Evolutionary conservation across 2,888 invertebrate genomes (phyloP).

Genomic region (Tholera decimalis): DNA sequence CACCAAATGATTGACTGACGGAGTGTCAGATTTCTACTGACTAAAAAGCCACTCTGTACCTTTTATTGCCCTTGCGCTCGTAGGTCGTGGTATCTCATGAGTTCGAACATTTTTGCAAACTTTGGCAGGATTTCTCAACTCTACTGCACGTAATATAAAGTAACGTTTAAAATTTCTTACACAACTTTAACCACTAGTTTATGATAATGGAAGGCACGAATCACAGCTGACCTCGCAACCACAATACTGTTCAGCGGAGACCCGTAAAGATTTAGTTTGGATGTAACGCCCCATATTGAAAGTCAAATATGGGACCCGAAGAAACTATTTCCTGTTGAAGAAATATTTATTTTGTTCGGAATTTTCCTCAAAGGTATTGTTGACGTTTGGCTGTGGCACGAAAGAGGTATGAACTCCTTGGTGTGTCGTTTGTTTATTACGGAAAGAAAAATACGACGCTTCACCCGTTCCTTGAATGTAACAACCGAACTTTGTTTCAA

Average conservation of each 20-base stretch:
- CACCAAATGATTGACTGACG: too few relatives aligned
- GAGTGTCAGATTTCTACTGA: too few relatives aligned
- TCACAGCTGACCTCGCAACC: conserved; percentile 28
- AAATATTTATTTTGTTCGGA: conserved; percentile 34
- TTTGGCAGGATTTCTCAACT: too few relatives aligned
- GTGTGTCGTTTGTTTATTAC: conserved; percentile 10
- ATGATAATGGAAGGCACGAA: conserved; percentile 24
- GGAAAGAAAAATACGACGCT: background rate
- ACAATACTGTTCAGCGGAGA: conserved; percentile 34
- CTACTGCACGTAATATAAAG: background rate
- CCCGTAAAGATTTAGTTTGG: conserved; percentile 29
- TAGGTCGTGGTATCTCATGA: too few relatives aligned
- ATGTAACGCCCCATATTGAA: conserved; percentile 23
- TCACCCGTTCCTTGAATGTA: background rate
- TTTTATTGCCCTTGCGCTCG: too few relatives aligned
- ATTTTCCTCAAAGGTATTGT: conserved; percentile 30
- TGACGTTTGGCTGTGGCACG: background rate
- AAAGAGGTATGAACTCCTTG: background rate
- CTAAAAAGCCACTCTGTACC: too few relatives aligned
- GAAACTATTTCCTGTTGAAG: conserved; percentile 38
- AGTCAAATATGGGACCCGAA: conserved; percentile 27
- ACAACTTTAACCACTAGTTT: conserved; percentile 30
- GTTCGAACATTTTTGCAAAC: too few relatives aligned
- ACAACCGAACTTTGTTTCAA: background rate
- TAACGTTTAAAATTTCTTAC: conserved; percentile 5